phyloP scores from a whole-genome alignment of 2,113 vertebrate species.

The Sturnus vulgaris region DNA sequence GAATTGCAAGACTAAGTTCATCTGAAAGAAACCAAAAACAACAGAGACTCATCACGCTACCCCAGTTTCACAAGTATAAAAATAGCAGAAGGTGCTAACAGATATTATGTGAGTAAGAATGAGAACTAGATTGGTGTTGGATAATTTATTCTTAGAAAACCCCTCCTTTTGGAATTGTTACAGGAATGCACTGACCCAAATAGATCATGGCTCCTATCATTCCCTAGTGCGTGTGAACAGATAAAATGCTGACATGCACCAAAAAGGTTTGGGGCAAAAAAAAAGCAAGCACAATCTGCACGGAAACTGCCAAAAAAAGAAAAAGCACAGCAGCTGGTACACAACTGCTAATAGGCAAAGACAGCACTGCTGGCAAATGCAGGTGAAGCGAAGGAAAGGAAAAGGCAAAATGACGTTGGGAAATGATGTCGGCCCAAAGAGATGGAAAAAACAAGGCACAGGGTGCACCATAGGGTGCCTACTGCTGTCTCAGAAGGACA shows the following conservation, averaged over 20 bases:
- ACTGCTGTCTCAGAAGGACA: background rate
- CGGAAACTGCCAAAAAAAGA: background rate
- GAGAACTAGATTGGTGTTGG: background rate
- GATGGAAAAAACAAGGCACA: background rate
- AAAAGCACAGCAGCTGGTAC: background rate
- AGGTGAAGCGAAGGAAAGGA: background rate
- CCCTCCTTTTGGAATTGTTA: background rate
- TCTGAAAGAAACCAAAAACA: constrained; percentile 2
- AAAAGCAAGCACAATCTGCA: background rate
- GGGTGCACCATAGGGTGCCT: background rate
- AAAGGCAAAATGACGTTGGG: background rate
- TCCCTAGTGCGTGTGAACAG: background rate
- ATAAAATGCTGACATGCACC: constrained; percentile 7
- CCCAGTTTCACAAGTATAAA: constrained; percentile 5
- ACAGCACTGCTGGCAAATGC: background rate
- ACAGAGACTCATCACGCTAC: background rate
- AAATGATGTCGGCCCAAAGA: background rate
- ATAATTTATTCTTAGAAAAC: constrained; percentile 41
- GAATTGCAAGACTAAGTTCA: background rate
- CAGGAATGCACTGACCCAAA: constrained; percentile 30
- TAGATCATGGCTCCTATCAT: constrained; percentile 10
- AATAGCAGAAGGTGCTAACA: constrained; percentile 1
- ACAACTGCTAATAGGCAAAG: constrained; percentile 3
- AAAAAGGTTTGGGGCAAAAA: constrained; percentile 11
- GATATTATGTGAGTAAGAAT: constrained; percentile 8